Conservation (phyloP, 1,140 invertebrate species). For the Tigriopus japonicus region DNA sequence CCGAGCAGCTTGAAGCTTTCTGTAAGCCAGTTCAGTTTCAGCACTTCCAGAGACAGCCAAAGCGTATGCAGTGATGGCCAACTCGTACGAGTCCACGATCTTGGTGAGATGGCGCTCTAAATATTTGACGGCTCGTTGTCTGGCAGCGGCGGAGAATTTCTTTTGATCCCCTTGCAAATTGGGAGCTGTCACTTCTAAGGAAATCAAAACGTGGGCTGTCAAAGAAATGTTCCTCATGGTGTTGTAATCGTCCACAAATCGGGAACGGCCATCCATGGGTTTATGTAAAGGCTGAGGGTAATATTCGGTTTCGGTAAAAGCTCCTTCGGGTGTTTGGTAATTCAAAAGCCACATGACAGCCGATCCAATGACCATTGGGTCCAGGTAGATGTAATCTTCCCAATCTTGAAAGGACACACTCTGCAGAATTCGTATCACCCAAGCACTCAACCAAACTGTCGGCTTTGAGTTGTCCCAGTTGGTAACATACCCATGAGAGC, state of each 20-base stretch:
- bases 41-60: conserved; percentile 26
- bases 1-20: conserved; percentile 21
- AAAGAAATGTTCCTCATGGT: conserved; percentile 25
- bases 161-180: conserved; percentile 23
- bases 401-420: conserved; percentile 32
- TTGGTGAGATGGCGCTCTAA: conserved; percentile 26
- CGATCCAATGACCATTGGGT: conserved; percentile 24
- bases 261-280: background rate
- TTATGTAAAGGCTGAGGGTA: conserved; percentile 22
- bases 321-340: conserved; percentile 27
- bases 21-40: conserved; percentile 23
- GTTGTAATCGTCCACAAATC: conserved; percentile 7
- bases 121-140: conserved; percentile 24
- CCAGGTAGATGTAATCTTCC: conserved; percentile 32
- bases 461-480: conserved; percentile 28
- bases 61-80: conserved; percentile 33
- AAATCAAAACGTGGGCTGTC: conserved; percentile 33
- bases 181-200: conserved; percentile 25
- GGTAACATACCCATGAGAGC: conserved; percentile 26
- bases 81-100: conserved; percentile 30
- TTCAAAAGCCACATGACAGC: conserved; percentile 27
- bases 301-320: conserved; percentile 27
- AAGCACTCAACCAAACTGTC: conserved; percentile 34
- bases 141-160: conserved; percentile 22
- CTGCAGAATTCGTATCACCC: conserved; percentile 27